Evolutionary conservation across 2,797 vertebrate genomes (phyloP).

Genomic region (Anabas testudineus): DNA sequence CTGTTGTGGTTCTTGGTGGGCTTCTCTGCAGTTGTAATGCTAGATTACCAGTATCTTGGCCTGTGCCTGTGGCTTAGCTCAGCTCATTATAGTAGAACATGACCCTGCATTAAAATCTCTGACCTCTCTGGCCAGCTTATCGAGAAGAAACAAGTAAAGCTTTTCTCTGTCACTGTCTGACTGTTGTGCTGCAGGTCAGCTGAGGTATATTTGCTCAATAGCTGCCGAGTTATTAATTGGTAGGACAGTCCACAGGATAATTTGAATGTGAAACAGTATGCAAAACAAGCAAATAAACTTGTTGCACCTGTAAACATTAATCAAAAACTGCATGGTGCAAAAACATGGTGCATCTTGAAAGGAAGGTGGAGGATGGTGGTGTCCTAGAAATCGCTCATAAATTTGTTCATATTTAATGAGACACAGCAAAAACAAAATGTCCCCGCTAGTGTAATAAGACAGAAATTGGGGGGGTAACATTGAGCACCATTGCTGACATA

Average conservation of each 20-base stretch:
- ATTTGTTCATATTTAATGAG: slow-evolving; percentile 77
- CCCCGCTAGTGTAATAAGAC: slow-evolving; percentile 63
- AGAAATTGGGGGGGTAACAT: slow-evolving; percentile 61
- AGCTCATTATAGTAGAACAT: slow-evolving; percentile 31
- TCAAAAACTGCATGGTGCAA: slow-evolving; percentile 21
- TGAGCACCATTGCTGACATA: slow-evolving; percentile 15
- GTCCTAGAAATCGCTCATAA: slow-evolving; percentile 71
- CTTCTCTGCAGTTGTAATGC: slow-evolving; percentile 14
- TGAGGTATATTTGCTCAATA: neutral
- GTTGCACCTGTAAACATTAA: slow-evolving; percentile 48
- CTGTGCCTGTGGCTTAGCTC: slow-evolving; percentile 11
- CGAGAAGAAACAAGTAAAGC: slow-evolving; percentile 16
- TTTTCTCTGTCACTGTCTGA: slow-evolving; percentile 12
- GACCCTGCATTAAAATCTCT: slow-evolving; percentile 30
- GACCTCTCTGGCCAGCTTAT: slow-evolving; percentile 30
- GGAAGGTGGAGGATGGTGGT: slow-evolving; percentile 52
- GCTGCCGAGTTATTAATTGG: slow-evolving; percentile 16
- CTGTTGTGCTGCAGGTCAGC: slow-evolving; percentile 11
- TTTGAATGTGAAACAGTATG: slow-evolving; percentile 47
- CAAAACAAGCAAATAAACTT: slow-evolving; percentile 48
- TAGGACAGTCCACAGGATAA: slow-evolving; percentile 1
- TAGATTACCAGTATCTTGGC: slow-evolving; percentile 28
- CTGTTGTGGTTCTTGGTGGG: slow-evolving; percentile 15
- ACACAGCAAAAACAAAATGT: slow-evolving; percentile 68
- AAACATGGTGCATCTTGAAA: slow-evolving; percentile 49